phyloP scores from a whole-genome alignment of 2,797 vertebrate species.

The Sebastes taczanowskii region DNA sequence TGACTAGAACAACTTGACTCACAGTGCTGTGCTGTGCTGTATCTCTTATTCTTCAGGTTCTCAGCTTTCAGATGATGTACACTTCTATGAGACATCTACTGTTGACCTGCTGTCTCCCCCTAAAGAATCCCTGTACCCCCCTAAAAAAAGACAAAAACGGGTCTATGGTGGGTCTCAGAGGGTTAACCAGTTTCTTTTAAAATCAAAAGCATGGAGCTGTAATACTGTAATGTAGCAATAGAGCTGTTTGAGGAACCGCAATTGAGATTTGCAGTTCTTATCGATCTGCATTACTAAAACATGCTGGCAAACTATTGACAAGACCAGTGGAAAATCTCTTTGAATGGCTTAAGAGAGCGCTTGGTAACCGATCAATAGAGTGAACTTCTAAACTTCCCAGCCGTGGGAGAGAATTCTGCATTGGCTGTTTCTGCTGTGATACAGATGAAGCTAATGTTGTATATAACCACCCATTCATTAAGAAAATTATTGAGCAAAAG shows the following conservation, averaged over 20 bases:
- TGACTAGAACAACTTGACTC: no score
- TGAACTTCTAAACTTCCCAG: constrained; percentile 37
- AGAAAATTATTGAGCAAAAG: constrained; percentile 61
- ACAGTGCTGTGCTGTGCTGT: no score
- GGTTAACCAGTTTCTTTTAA: not conserved
- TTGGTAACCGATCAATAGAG: constrained; percentile 34
- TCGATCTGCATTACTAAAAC: constrained; percentile 29
- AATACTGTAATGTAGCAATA: not conserved
- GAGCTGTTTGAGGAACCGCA: not conserved
- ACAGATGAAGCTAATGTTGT: constrained; percentile 35
- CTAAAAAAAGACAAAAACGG: no score
- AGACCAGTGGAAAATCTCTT: constrained; percentile 14
- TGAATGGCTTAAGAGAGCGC: constrained; percentile 11
- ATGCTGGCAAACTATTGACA: constrained; percentile 31
- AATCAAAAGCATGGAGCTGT: not conserved
- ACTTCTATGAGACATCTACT: no score
- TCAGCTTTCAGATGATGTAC: no score
- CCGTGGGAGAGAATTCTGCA: constrained; percentile 11
- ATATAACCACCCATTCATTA: constrained; percentile 67
- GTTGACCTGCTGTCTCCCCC: no score
- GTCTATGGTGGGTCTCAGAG: no score
- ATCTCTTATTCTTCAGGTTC: no score
- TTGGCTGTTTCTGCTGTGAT: constrained; percentile 6
- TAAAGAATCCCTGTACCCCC: no score
- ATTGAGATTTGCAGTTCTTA: constrained; percentile 25